A percentile compares a stretch with the other conserved stretches of the same genome.
phyloP scores from a whole-genome alignment of 2,888 invertebrate genomes.

The Lymantria monacha region DNA sequence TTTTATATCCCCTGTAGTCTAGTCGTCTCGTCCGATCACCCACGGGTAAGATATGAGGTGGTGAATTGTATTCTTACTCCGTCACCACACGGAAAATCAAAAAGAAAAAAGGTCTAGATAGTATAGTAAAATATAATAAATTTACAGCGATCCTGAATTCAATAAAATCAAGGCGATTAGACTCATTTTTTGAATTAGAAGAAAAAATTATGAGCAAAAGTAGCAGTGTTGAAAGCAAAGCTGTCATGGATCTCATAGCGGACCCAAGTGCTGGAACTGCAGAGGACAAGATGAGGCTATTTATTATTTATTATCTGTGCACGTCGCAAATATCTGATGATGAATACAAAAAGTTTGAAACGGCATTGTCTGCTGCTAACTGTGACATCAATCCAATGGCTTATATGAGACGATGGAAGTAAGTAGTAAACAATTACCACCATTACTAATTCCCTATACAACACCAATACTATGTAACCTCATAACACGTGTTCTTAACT shows the following conservation, averaged over 20 bases:
- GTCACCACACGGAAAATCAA: too few species aligned
- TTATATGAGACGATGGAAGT: constrained; percentile 97
- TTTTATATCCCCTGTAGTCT: too few species aligned
- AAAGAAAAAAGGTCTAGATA: too few species aligned
- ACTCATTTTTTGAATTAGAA: constrained; percentile 98
- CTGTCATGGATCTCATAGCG: constrained; percentile 92
- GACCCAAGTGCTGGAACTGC: constrained; percentile 93
- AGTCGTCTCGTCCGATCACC: too few species aligned
- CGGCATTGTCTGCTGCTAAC: constrained; percentile 89
- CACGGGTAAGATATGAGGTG: too few species aligned
- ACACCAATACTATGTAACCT: too few species aligned
- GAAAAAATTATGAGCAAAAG: constrained; percentile 97
- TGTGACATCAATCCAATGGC: constrained; percentile 92
- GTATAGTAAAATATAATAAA: not conserved
- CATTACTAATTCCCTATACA: too few species aligned
- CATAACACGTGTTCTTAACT: too few species aligned
- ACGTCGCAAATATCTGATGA: constrained; percentile 89
- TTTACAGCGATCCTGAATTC: constrained; percentile 87
- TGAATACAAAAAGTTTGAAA: constrained; percentile 92
- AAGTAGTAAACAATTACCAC: constrained; percentile 45
- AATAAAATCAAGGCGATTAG: constrained; percentile 94
- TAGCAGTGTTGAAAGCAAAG: constrained; percentile 87
- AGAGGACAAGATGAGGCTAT: constrained; percentile 96
- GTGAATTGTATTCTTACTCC: too few species aligned
- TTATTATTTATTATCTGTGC: constrained; percentile 96